phyloP scores from a whole-genome alignment of 2,113 vertebrate species.

The Albula goreensis region DNA sequence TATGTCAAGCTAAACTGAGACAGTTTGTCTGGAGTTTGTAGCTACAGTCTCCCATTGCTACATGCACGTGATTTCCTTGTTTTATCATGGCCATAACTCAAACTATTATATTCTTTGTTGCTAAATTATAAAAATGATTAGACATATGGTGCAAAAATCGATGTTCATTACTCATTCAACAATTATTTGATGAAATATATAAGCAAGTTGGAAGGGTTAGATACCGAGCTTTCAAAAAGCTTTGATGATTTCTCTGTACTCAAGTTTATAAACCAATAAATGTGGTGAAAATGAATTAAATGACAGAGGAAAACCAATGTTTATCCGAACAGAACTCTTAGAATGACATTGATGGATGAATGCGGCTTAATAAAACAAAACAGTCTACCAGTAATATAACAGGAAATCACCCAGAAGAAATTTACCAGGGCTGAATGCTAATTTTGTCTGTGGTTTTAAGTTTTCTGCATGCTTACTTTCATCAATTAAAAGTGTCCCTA shows the following conservation, averaged over 20 bases:
- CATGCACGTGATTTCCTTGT: not conserved
- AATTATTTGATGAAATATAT: not conserved
- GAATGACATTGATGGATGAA: slow-evolving; percentile 37
- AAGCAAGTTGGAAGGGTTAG: not conserved
- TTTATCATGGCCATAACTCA: not conserved
- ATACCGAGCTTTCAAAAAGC: not conserved
- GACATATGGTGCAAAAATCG: not conserved
- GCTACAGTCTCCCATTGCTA: not conserved
- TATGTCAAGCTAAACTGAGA: not conserved
- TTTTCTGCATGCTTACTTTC: slow-evolving; percentile 52
- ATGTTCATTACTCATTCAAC: not conserved
- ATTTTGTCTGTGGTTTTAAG: slow-evolving; percentile 43
- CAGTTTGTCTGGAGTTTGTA: not conserved
- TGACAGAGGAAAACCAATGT: slow-evolving; percentile 3
- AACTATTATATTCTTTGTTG: not conserved
- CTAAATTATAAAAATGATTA: not conserved
- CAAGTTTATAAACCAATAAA: slow-evolving; percentile 43
- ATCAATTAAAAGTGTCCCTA: slow-evolving; percentile 61
- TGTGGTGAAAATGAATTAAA: slow-evolving; percentile 24
- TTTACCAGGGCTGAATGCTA: not conserved
- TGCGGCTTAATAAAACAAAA: slow-evolving; percentile 28
- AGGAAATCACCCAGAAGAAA: slow-evolving; percentile 12
- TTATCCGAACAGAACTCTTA: slow-evolving; percentile 11
- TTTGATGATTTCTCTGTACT: not conserved
- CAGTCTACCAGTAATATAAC: slow-evolving; percentile 48